Evolutionary conservation across 1,140 invertebrate genomes (phyloP), one percentile per base, ranked within the genome.

Genomic region (Drosophila parabipectinata): DNA sequence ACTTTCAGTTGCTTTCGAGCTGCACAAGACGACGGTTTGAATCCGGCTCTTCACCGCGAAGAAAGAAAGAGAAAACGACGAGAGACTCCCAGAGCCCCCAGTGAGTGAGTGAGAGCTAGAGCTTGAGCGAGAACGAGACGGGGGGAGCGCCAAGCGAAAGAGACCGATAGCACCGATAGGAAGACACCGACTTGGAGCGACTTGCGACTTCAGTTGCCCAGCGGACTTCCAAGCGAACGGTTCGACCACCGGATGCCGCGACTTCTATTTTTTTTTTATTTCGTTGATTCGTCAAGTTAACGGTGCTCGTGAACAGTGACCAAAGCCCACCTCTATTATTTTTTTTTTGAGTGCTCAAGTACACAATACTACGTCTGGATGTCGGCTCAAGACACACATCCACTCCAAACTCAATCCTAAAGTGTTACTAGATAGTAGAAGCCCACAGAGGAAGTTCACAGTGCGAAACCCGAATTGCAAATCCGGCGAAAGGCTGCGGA

Each of bases 1-100:
- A 85, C 82, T 87, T 85, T 85, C 82, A 85, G 82, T 85, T 85
- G 82, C 82, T 87, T 87, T 78, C 71, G 64, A 85, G 82, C 82
- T 85, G 78, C 77, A 78, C 74, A 77, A 80, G 82, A 73, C 82
- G 56, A 81, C 82, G 82, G 82, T 85, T 81, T 34, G 28, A 53
- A 52, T 39, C 71, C n/a, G 50, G 30, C 30, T 51, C 39, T 41
- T 55, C 32, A 34, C 53, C 18, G 37, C 48, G 48, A 32, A 51
- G 54, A 7, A 77, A 58, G 34, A 30, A 3, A 26, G 15, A 51
- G 21, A 60, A 10, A 48, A 41, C 15, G 34, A 32, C 26, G 4
- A 48, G 39, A 60, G 47, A 26, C 26, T 10, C 24, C 45, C 26
- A 28, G 26, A 28, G 26, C 55, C 45, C 55, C 55, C 26, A 39